Evolutionary conservation across 2,113 vertebrate genomes (phyloP).

Genomic region (Phaethornis superciliosus): DNA sequence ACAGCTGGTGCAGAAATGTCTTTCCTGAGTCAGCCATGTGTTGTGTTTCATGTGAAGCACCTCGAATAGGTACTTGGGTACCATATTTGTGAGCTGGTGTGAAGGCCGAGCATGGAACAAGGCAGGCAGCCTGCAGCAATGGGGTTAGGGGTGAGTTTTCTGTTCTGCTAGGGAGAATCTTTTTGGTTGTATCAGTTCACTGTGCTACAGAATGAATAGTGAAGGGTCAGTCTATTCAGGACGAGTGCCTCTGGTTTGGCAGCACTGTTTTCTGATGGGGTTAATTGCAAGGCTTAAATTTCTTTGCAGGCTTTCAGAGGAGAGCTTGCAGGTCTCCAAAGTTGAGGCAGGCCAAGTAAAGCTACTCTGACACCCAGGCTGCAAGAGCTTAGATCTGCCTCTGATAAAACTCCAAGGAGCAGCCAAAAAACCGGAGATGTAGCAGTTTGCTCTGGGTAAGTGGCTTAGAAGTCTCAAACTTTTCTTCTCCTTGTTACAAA

Average conservation of each 20-base stretch:
- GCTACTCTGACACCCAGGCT: not conserved
- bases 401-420: not conserved
- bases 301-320: not conserved
- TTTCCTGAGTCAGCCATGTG: not conserved
- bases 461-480: not conserved
- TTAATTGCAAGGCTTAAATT: not conserved
- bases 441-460: not conserved
- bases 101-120: not conserved
- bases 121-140: not conserved
- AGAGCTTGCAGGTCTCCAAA: not conserved
- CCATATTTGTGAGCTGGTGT: accelerated
- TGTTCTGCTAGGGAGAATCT: not conserved
- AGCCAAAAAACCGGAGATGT: not conserved
- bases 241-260: not conserved
- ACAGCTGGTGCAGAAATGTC: too few relatives aligned
- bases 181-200: not conserved
- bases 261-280: not conserved
- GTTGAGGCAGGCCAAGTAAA: not conserved
- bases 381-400: not conserved
- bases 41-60: not conserved
- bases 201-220: not conserved
- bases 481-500: not conserved
- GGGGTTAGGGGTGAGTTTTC: not conserved
- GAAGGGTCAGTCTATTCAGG: not conserved
- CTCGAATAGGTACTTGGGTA: not conserved